Evolutionary conservation across 2,888 invertebrate genomes (phyloP), one percentile per base, ranked within the genome.

Genomic region (Matsumyia berberina): DNA sequence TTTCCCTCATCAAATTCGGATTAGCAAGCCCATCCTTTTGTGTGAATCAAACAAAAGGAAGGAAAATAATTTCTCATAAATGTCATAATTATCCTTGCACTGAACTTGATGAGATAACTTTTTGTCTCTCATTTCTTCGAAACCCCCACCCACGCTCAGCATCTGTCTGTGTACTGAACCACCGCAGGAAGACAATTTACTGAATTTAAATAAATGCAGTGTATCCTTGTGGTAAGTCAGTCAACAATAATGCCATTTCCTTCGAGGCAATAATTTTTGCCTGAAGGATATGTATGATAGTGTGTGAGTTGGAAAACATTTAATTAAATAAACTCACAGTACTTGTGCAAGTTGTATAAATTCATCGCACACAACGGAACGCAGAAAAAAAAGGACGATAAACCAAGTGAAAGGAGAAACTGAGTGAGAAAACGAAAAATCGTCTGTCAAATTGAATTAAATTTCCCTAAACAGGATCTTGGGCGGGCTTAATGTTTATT

Each of bases 1-100:
- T 67, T 67, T 67, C 67, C 67, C 31, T 67, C 67, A 67, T 67
- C 67, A 67, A 67, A 39, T 55, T 67, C 17, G 53, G 67, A 67
- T 67, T 67, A 67, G 53, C 19, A 46, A n/a, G n/a, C 19, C 51
- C 53, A 67, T 67, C 51, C 67, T 67, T 53, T 60, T 60, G 42
- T 60, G 39, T 9, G 19, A 3, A 11, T 0, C 1, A 15, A 17
- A 5, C 37, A 11, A n/a, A 60, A 44, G 19, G 33, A 19, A 4
- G 19, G 31, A 53, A 24, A 12, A 53, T 60, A 42, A 60, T 60
- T 60, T 60, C 39, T 42, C 60, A 60, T 44, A 31, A 60, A 44
- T 15, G 42, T 60, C 42, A 42, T 29, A 39, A 60, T 60, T 42
- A 42, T 60, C 42, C 60, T 42, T 29, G 42, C 60, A 24, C 31